phyloP scores from a whole-genome alignment of 2,113 vertebrate species.

The Orthonyx spaldingii region DNA sequence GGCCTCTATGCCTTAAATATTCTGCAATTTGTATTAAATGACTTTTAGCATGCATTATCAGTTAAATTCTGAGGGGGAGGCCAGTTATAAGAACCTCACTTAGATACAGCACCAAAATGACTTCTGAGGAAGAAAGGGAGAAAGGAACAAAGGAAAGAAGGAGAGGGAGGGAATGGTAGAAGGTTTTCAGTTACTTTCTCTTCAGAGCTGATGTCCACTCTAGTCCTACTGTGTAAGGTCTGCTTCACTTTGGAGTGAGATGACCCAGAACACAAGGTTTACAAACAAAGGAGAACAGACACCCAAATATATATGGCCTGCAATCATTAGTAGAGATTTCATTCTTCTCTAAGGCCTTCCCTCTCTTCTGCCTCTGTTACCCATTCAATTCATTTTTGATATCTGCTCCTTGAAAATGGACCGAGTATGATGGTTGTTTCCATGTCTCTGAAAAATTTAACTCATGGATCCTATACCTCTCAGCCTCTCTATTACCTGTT shows the following conservation, averaged over 20 bases:
- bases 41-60: background rate
- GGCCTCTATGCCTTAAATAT: background rate
- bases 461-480: background rate
- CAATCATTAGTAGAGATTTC: background rate
- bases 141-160: background rate
- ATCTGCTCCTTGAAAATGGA: background rate
- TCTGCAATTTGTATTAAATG: background rate
- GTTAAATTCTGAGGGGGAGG: background rate
- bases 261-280: background rate
- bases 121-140: background rate
- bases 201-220: background rate
- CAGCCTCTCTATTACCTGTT: background rate
- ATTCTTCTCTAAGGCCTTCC: background rate
- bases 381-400: background rate
- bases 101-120: background rate
- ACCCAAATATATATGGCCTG: background rate
- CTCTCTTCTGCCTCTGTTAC: background rate
- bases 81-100: background rate
- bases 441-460: background rate
- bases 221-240: background rate
- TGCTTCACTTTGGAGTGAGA: background rate
- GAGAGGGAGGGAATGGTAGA: background rate
- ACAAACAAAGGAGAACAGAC: background rate
- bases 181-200: background rate
- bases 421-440: rapidly evolving